A percentile compares a stretch with the other conserved stretches of the same genome.
These are phyloP conservation scores for Eremophila alpestris DNA, from an alignment of 2,797 vertebrate species.

Conservation along the genomic window DNA sequence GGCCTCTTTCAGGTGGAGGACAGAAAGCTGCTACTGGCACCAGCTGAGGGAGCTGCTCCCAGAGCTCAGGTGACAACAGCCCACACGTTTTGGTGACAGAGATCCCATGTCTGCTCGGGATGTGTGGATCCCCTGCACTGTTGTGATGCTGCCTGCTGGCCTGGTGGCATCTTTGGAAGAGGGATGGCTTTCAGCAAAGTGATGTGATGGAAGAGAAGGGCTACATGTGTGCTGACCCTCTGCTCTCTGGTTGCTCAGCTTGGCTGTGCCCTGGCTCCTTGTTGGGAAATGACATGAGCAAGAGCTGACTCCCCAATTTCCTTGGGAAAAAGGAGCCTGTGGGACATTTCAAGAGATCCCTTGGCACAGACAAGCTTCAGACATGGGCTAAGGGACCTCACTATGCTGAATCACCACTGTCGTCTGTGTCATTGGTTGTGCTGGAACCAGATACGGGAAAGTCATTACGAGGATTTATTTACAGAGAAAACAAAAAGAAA, in stretches of 20 bases:
- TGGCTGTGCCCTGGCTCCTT: neutral
- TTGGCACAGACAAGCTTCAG: neutral
- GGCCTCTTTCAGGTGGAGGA: rapidly evolving
- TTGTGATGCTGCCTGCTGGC: neutral
- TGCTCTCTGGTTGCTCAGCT: neutral
- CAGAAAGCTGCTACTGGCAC: neutral
- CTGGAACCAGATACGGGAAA: neutral
- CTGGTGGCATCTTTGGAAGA: neutral
- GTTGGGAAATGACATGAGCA: neutral
- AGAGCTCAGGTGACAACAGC: neutral
- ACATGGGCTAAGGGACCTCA: neutral
- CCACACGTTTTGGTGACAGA: neutral
- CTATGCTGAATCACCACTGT: neutral
- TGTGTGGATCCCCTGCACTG: neutral
- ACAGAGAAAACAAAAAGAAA: constrained; percentile 28
- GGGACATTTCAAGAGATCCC: neutral
- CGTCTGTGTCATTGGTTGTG: rapidly evolving
- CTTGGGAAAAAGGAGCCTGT: neutral
- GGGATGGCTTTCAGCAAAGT: neutral
- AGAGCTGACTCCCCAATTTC: neutral
- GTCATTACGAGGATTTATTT: neutral
- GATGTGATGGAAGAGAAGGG: neutral
- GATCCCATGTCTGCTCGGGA: neutral
- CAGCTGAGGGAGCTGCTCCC: neutral
- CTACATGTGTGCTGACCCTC: rapidly evolving